phyloP scores from a whole-genome alignment of 2,888 invertebrate species.

The Chrysolina oricalcia region DNA sequence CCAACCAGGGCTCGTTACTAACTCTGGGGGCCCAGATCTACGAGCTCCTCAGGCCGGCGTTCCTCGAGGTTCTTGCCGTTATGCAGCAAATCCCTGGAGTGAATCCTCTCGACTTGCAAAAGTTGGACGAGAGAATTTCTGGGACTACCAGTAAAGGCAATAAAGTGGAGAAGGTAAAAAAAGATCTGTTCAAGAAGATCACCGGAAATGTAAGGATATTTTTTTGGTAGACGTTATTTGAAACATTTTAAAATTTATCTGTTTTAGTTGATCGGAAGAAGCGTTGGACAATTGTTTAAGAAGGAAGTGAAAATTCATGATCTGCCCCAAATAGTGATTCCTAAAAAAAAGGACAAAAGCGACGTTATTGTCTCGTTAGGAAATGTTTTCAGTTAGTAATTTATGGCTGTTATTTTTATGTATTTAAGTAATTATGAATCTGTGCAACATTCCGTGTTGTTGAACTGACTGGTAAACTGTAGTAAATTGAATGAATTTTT shows the following conservation, averaged over 20 bases:
- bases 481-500: constrained; percentile 37
- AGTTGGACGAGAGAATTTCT: constrained; percentile 88
- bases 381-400: constrained; percentile 66
- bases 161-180: constrained; percentile 91
- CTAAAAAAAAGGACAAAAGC: constrained; percentile 66
- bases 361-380: constrained; percentile 67
- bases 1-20: constrained; percentile 86
- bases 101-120: constrained; percentile 85
- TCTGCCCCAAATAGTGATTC: constrained; percentile 81
- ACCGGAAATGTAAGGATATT: constrained; percentile 79
- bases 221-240: not conserved
- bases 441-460: constrained; percentile 59
- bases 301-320: constrained; percentile 91
- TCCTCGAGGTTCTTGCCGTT: constrained; percentile 80
- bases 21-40: constrained; percentile 90
- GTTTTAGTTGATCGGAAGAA: constrained; percentile 85
- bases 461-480: constrained; percentile 49
- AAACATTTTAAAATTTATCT: constrained; percentile 42
- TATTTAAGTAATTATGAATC: constrained; percentile 44
- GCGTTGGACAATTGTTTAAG: constrained; percentile 90
- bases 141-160: constrained; percentile 80
- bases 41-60: constrained; percentile 85
- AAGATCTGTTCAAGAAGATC: constrained; percentile 92
- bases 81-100: constrained; percentile 89
- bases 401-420: constrained; percentile 50